These are phyloP conservation scores for Drosophila auraria DNA, from an alignment of 1,140 invertebrate genomes.

Conservation along the genomic window DNA sequence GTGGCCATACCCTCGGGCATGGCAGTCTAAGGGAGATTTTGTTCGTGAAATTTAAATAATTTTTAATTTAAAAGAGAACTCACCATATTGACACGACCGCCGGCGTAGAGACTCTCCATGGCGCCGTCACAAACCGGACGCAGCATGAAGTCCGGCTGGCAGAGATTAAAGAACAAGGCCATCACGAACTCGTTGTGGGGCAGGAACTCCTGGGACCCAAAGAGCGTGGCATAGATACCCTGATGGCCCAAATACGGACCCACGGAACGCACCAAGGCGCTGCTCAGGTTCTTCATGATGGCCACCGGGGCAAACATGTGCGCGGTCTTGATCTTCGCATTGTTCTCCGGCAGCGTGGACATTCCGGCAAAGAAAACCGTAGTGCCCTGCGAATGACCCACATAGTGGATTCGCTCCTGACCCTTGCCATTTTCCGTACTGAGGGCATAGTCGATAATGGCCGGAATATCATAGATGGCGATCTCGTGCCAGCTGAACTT, in stretches of 20 bases:
- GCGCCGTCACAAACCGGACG: conserved; percentile 23
- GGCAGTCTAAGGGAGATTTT: conserved; percentile 67
- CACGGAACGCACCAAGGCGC: conserved; percentile 71
- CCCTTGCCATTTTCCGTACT: conserved; percentile 85
- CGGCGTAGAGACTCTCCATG: conserved; percentile 8
- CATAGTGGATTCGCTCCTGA: conserved; percentile 87
- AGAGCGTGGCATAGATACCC: conserved; percentile 77
- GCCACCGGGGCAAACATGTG: conserved; percentile 88
- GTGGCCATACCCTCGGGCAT: conserved; percentile 84
- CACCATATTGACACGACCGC: conserved; percentile 55
- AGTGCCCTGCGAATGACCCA: conserved; percentile 88
- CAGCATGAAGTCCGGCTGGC: conserved; percentile 84
- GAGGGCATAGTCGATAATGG: conserved; percentile 89
- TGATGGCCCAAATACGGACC: conserved; percentile 55
- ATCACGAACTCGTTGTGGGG: conserved; percentile 62
- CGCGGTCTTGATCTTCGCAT: conserved; percentile 86
- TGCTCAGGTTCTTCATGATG: conserved; percentile 78
- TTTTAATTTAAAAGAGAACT: conserved; percentile 1
- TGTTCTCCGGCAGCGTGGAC: conserved; percentile 87
- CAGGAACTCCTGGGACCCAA: conserved; percentile 84
- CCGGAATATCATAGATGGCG: conserved; percentile 89
- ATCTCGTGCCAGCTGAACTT: conserved; percentile 89
- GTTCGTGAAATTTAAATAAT: not conserved
- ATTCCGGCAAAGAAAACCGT: conserved; percentile 86
- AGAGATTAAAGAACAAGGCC: conserved; percentile 76